Evolutionary conservation across 2,888 invertebrate genomes (phyloP).

Genomic region (Tuta absoluta): DNA sequence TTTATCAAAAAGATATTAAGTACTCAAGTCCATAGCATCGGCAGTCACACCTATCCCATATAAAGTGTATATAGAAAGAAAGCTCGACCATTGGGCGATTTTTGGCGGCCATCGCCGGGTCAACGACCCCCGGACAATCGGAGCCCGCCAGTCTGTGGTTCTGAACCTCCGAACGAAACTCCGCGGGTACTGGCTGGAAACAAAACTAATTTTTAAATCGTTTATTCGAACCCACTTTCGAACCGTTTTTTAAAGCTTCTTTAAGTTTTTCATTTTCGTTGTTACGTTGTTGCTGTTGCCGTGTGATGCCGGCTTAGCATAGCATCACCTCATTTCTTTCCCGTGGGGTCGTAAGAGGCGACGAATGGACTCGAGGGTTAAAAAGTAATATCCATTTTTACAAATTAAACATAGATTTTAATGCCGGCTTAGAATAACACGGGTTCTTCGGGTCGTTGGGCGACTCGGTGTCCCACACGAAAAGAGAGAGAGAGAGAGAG

Average conservation of each 20-base stretch:
- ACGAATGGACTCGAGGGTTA: too few relatives aligned
- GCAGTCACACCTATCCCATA: constrained; percentile 37
- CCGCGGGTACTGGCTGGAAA: background rate
- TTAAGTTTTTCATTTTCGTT: constrained; percentile 2
- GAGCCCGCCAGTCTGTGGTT: background rate
- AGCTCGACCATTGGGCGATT: constrained; percentile 46
- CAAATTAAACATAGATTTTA: too few relatives aligned
- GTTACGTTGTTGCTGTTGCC: background rate
- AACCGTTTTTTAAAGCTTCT: too few relatives aligned
- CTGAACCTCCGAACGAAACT: too few relatives aligned
- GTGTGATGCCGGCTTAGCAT: too few relatives aligned
- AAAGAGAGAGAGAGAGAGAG: too few relatives aligned
- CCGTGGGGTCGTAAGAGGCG: too few relatives aligned
- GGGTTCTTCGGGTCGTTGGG: too few relatives aligned
- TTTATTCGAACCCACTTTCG: background rate
- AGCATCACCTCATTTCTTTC: too few relatives aligned
- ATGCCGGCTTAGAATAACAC: too few relatives aligned
- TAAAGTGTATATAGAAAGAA: constrained; percentile 41
- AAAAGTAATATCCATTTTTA: too few relatives aligned
- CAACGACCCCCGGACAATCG: constrained; percentile 14
- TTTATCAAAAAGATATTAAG: background rate
- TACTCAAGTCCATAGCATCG: background rate
- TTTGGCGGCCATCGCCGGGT: constrained; percentile 46
- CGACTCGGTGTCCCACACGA: too few relatives aligned
- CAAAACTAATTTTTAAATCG: background rate